Percentiles rank a stretch among this genome's conserved stretches.
Evolutionary conservation across 2,113 vertebrate species (phyloP).

Genomic region (Morone saxatilis): DNA sequence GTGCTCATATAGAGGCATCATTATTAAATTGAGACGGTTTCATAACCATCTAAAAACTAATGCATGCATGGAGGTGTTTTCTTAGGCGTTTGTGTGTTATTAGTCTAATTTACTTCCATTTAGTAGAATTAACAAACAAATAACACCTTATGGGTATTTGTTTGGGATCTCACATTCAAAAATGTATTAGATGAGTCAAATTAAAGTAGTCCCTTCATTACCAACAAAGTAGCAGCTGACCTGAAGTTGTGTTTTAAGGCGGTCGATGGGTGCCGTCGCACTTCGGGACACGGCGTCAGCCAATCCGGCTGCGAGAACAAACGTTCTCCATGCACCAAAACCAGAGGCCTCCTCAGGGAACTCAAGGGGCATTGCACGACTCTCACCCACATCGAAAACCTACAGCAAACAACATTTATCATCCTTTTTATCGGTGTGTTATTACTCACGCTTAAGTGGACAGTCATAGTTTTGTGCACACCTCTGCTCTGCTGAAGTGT

Average conservation of each 20-base stretch:
- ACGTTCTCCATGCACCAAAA: slow-evolving; percentile 72
- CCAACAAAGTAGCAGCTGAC: slow-evolving; percentile 47
- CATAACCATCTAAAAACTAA: not conserved
- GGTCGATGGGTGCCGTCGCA: slow-evolving; percentile 83
- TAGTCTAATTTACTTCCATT: not conserved
- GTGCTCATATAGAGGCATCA: too few species aligned
- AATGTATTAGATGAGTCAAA: not conserved
- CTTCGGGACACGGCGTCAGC: slow-evolving; percentile 82
- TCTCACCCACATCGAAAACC: slow-evolving; percentile 85
- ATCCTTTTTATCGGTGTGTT: not conserved
- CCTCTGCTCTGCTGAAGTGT: not conserved
- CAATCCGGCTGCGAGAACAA: slow-evolving; percentile 78
- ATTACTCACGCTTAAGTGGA: not conserved
- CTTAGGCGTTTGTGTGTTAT: not conserved
- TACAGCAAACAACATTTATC: slow-evolving; percentile 25
- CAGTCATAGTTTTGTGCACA: not conserved
- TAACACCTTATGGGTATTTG: not conserved
- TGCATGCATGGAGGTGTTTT: not conserved
- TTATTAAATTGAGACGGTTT: too few species aligned
- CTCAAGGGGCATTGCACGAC: slow-evolving; percentile 78
- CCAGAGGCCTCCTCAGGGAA: slow-evolving; percentile 72
- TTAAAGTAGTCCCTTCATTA: not conserved
- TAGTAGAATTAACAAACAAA: not conserved
- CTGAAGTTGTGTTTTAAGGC: slow-evolving; percentile 84
- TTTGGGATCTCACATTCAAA: not conserved